These are phyloP conservation scores for Catostomus latipinnis DNA, from an alignment of 2,797 vertebrate genomes.

Conservation along the genomic window DNA sequence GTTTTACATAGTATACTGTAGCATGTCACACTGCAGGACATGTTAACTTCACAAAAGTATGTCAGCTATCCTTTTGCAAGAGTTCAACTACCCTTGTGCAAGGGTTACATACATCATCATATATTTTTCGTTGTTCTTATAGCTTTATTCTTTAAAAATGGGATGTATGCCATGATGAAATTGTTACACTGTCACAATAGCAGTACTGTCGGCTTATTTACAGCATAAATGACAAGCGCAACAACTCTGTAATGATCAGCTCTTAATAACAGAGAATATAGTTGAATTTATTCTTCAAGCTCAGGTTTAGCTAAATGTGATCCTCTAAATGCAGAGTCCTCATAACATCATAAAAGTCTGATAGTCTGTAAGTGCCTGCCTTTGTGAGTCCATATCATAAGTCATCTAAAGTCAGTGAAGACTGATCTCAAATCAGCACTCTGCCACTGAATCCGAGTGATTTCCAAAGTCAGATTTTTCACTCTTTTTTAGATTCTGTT, in stretches of 20 bases:
- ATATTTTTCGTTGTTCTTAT: neutral
- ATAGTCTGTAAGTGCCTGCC: neutral
- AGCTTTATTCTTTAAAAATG: constrained; percentile 10
- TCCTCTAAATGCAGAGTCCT: neutral
- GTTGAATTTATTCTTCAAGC: constrained; percentile 5
- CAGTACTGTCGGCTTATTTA: constrained; percentile 31
- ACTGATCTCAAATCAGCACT: constrained; percentile 13
- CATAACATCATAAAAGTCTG: neutral
- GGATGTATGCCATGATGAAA: constrained; percentile 21
- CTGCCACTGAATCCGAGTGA: constrained; percentile 7
- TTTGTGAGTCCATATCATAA: neutral
- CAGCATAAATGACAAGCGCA: constrained; percentile 30
- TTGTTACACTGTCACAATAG: constrained; percentile 34
- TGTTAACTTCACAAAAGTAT: too few species aligned
- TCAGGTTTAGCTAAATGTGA: neutral
- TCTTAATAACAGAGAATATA: constrained; percentile 32
- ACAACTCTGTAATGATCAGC: constrained; percentile 14
- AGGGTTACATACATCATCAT: too few species aligned
- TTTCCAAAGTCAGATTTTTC: constrained; percentile 10
- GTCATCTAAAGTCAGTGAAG: neutral
- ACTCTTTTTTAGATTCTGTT: neutral
- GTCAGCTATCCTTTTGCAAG: too few species aligned
- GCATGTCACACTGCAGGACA: too few species aligned
- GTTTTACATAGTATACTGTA: too few species aligned
- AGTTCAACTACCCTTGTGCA: too few species aligned